Evolutionary conservation across 2,797 vertebrate genomes (phyloP).

Genomic region (Coregonus suidteri): DNA sequence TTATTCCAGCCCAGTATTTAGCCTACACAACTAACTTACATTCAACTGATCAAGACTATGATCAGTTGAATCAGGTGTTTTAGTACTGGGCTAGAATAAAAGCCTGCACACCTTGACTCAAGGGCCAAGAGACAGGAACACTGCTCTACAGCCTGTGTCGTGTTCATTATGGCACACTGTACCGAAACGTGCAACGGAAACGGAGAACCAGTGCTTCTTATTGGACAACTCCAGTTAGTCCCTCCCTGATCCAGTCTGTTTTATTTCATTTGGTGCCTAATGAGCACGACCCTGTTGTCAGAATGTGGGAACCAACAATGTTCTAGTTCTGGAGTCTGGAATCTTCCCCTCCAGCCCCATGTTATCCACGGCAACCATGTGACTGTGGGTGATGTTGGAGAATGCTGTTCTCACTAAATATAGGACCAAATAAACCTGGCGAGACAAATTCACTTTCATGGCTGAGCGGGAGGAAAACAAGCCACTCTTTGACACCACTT

Average conservation of each 20-base stretch:
- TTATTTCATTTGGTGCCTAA: background rate
- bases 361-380: slow-evolving; percentile 59
- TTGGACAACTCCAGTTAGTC: no score
- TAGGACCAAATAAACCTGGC: slow-evolving; percentile 67
- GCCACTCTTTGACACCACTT: slow-evolving; percentile 69
- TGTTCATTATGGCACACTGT: no score
- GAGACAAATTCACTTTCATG: slow-evolving; percentile 73
- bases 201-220: no score
- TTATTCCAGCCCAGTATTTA: background rate
- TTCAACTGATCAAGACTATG: background rate
- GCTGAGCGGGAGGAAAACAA: slow-evolving; percentile 67
- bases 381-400: slow-evolving; percentile 67
- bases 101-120: no score
- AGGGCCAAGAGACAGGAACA: background rate
- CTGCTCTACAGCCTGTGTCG: background rate
- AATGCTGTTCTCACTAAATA: slow-evolving; percentile 72
- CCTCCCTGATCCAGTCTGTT: no score
- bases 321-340: background rate
- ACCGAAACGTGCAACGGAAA: no score
- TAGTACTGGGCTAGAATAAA: no score
- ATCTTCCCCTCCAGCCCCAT: slow-evolving; percentile 35
- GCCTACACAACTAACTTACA: background rate
- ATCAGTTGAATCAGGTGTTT: no score
- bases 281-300: slow-evolving; percentile 6
- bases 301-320: slow-evolving; percentile 33